Evolutionary conservation across 1,140 invertebrate genomes (phyloP), one percentile per base, ranked within the genome.

Genomic region (Octopus sinensis): DNA sequence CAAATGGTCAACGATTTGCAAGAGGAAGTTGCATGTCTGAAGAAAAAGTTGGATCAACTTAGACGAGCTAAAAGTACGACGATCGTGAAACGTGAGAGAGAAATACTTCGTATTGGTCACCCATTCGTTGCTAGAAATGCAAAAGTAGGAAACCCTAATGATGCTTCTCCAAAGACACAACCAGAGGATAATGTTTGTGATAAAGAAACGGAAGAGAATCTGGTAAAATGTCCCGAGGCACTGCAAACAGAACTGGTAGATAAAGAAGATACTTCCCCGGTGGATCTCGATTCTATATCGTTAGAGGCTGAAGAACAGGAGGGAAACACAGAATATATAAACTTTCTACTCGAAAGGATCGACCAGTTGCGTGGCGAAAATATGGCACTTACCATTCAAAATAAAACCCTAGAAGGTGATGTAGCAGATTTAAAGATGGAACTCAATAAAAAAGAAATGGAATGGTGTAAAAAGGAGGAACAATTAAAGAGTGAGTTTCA

Each of bases 21-120:
- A 82, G 83, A 84, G 10, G 88, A 90, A 83, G 88, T 90, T 2
- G n/a, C 80, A 1, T 82, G 81, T 54, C 77, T 88, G 52, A 90
- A 86, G 81, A 86, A 85, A n/a, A 85, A 87, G 78, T 82, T 90
- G 9, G 89, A 90, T 81, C 88, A 89, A 23, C 78, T 90, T 54
- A 78, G 89, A n/a, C 90, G 89, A 83, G 89, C 89, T 5, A 90
- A 90, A 80, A 89, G 88, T 80, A 90, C 89, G 23, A 90, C 88
- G 23, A 82, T 90, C 7, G 79, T 87, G 7, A 90, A 90, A 84
- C 79, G 89, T 30, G 88, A 90, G 80, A 79, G 88, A 82, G 88
- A 90, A 80, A 81, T 90, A n/a, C 5, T 90, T 9, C 86, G 89
- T 85, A 86, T 89, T 43, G 30, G 30, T 43, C 30, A 43, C 30